Base-by-base conservation (phyloP, 92 coral and sea anemone species). In the Palythoa grandis region DNA sequence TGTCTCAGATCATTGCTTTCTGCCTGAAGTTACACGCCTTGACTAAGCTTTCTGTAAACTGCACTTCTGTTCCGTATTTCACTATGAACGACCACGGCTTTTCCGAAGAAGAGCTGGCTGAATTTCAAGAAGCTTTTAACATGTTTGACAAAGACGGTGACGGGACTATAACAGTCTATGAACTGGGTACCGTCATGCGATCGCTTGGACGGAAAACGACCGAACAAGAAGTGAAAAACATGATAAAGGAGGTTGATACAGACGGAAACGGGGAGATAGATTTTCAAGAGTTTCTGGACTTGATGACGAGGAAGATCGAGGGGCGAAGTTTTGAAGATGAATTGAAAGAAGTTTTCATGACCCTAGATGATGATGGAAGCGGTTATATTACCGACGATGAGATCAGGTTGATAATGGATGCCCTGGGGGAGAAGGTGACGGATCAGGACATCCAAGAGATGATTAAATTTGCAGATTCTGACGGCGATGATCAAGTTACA, bases 121-220 rank as follows among this genome's bases (percentile, higher is more conserved):
- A 80, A 53, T 80, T 80, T 80, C 74, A 80, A 66, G 85, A 80
- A 43, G 85, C 85, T 22, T 87, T 87, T 22, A 87, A 73, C 54
- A 52, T 87, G 77, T 87, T 87, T 39, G 89, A 87, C 57, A 78
- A 78, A 66, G 89, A 87, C 77, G 89, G 89, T 12, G 89, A 87
- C 38, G 89, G 89, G 10, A 87, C 89, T 3, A 79, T 87, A 53
- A 78, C 89, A 47, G 69, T 73, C 2, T 52, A 50, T 16, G 89
- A 87, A 17, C 39, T 87, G 20, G 86, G 86, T 1, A 79, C 86
- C 2, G 89, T 87, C 1, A 87, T 87, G 89, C 54, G 68, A 5
- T 78, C 86, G 15, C 86, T 87, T 29, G 89, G 89, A 14, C 89
- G 84, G 9, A 29, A 87, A 17, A 72, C 86, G 15, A 78, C 89